Conservation (phyloP, 2,888 invertebrate genomes). For the Magallana nippona region DNA sequence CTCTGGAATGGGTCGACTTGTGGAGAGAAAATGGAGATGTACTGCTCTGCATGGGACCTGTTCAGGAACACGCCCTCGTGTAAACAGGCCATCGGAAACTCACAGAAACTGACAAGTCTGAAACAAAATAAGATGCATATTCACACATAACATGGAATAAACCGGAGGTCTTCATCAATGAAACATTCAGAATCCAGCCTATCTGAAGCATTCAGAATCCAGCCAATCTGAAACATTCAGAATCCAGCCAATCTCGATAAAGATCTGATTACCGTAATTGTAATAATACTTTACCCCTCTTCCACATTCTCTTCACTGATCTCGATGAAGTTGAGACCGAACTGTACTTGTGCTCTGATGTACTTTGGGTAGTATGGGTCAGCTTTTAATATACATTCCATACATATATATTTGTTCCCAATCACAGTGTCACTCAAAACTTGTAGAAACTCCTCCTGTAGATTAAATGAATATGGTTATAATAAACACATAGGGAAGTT, state of each 20-base stretch:
- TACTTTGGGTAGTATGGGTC: slow-evolving; percentile 65
- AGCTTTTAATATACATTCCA: slow-evolving; percentile 72
- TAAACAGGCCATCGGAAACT: slow-evolving; percentile 72
- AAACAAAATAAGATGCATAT: background rate
- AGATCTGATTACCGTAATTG: slow-evolving; percentile 41
- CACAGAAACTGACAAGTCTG: slow-evolving; percentile 73
- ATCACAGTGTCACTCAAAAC: slow-evolving; percentile 69
- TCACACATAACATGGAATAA: too few relatives aligned
- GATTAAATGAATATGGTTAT: background rate
- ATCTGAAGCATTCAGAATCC: background rate
- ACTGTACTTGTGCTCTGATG: slow-evolving; percentile 73
- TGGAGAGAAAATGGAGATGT: slow-evolving; percentile 70
- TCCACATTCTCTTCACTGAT: slow-evolving; percentile 63
- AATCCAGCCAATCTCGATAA: background rate
- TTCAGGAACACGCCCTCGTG: slow-evolving; percentile 75
- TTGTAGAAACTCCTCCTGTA: slow-evolving; percentile 70
- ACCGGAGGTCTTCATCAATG: too few relatives aligned
- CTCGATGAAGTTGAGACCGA: slow-evolving; percentile 72
- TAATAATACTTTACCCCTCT: slow-evolving; percentile 63
- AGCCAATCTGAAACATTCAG: background rate
- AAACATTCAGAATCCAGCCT: background rate
- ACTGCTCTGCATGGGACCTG: slow-evolving; percentile 71
- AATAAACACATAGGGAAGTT: too few relatives aligned
- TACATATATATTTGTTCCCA: slow-evolving; percentile 68
- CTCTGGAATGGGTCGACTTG: slow-evolving; percentile 63